phyloP scores from a whole-genome alignment of 2,797 vertebrate species.

The Acrossocheilus wenchowensis region DNA sequence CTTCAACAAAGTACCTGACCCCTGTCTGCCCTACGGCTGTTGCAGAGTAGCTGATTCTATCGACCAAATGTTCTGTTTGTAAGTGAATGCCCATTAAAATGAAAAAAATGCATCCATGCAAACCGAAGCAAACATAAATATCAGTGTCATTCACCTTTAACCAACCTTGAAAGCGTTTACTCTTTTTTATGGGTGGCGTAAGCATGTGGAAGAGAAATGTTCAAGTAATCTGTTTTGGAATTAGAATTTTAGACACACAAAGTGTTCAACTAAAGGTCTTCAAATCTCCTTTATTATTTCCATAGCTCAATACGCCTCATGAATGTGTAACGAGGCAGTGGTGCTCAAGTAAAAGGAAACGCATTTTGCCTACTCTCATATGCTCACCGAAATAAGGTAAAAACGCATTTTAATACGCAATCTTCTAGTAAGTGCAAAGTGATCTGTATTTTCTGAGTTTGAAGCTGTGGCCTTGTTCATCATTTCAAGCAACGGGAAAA shows the following conservation, averaged over 20 bases:
- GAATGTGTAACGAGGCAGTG: constrained; percentile 32
- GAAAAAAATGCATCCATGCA: background rate
- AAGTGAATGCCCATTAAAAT: background rate
- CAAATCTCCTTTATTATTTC: constrained; percentile 45
- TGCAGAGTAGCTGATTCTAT: constrained; percentile 3
- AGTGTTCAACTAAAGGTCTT: constrained; percentile 29
- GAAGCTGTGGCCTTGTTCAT: constrained; percentile 22
- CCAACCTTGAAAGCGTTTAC: background rate
- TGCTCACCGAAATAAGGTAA: constrained; percentile 21
- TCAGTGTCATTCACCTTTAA: constrained; percentile 17
- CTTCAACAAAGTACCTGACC: constrained; percentile 28
- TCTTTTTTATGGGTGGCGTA: background rate
- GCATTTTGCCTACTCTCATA: constrained; percentile 27
- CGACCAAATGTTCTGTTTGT: background rate
- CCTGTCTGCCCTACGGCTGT: constrained; percentile 22
- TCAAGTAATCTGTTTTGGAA: constrained; percentile 34
- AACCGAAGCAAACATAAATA: background rate
- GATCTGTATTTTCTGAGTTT: constrained; percentile 7
- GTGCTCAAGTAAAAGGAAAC: constrained; percentile 25
- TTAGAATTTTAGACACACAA: constrained; percentile 35
- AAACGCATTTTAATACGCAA: constrained; percentile 10
- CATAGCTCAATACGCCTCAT: constrained; percentile 38
- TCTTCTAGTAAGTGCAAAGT: background rate
- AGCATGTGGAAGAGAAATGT: constrained; percentile 7
- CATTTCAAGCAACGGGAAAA: constrained; percentile 16